Evolutionary conservation across 2,888 invertebrate species (phyloP), one percentile per base, ranked within the genome.

Genomic region (Conomelus anceps): DNA sequence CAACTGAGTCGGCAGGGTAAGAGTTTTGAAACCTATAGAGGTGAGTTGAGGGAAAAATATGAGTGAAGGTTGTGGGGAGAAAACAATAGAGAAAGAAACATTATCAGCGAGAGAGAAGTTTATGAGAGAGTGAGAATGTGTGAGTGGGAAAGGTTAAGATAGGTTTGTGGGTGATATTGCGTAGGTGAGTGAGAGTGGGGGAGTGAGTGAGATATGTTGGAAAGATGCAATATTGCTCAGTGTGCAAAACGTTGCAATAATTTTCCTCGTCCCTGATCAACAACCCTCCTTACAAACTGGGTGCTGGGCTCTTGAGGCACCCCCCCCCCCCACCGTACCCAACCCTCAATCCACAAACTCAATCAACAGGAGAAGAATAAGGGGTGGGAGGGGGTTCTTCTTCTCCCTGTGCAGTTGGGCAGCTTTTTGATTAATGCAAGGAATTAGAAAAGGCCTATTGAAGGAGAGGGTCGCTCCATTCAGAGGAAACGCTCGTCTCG

Each of bases 341-440:
- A 63, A 6, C 20, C 63, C 63, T 9, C 13, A 17, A 17, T 63
- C 63, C 63, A 63, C 63, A 63, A 63, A 63, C 63, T 63, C 63
- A 63, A 63, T 63, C 63, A 63, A 63, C 63, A 63, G 63, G 63
- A 63, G 63, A 63, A 63, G 63, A 63, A 63, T 63, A 63, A 63
- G 13, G n/a, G 63, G n/a, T n/a, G n/a, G n/a, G n/a, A 3, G 20
- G 63, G 63, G n/a, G n/a, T 3, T 0, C 63, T 63, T n/a, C 63
- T 63, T 63, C 63, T 4, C 63, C 63, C 13, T 63, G 63, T 23
- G 24, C 23, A 29, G 86, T 24, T 86, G 63, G 86, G 24, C 23
- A 29, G 86, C 86, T 86, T 86, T 86, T 86, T 86, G 23, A 86
- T 86, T 86, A 86, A 86, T 86, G 24, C 86, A 86, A 86, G 86